Evolutionary conservation across 2,113 vertebrate genomes (phyloP).

Genomic region (Chrysochloris asiatica): DNA sequence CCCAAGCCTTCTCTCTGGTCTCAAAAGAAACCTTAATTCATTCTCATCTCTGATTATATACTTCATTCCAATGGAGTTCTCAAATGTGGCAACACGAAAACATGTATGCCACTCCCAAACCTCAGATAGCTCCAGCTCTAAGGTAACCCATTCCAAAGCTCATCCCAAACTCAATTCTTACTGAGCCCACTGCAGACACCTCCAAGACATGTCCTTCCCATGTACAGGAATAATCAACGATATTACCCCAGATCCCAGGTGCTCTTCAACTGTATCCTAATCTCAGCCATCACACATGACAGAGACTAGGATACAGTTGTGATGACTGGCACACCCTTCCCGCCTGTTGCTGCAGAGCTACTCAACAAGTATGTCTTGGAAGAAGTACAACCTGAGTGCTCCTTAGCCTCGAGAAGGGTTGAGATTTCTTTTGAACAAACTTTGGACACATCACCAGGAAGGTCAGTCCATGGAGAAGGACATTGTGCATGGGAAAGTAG

Average conservation of each 20-base stretch:
- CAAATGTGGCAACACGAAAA: neutral
- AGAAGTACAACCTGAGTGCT: too few species aligned
- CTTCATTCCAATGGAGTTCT: neutral
- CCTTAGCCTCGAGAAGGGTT: too few species aligned
- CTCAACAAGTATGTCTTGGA: too few species aligned
- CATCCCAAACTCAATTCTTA: neutral
- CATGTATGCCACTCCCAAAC: neutral
- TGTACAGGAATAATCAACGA: neutral
- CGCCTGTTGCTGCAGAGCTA: neutral
- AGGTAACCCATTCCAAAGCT: neutral
- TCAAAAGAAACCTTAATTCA: neutral
- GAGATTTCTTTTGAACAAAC: too few species aligned
- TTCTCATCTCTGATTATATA: neutral
- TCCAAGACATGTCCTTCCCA: neutral
- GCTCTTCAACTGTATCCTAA: neutral
- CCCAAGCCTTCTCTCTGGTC: neutral
- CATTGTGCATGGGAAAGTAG: too few species aligned
- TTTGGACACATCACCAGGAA: too few species aligned
- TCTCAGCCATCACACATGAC: neutral
- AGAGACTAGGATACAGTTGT: neutral
- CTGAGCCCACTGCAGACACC: rapidly evolving
- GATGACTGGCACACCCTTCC: neutral
- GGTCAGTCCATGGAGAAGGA: too few species aligned
- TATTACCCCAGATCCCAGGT: neutral
- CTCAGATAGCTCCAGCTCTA: neutral